Base-by-base conservation (phyloP, 2,797 vertebrate genomes). In the Xerus rutilus region DNA sequence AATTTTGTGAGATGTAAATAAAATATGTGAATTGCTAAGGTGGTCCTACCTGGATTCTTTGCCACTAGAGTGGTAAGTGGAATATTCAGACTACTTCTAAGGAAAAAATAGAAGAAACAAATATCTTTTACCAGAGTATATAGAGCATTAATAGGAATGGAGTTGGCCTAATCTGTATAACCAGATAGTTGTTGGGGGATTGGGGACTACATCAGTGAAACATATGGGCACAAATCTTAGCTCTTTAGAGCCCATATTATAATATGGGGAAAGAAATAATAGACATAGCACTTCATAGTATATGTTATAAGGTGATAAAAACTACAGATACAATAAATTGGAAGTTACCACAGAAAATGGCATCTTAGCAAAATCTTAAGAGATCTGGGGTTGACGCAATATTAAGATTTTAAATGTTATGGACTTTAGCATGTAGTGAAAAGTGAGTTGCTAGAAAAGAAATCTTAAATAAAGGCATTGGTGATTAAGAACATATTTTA, bases 1-100 rank as follows among this genome's bases (percentile, higher is more conserved):
- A n/a, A 12, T 65, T 87, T 77, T 88, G 17, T 65, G 77, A 67
- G 20, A 94, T 28, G 10, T 30, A 95, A 93, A 72, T 39, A 95
- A 93, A 72, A 88, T 62, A 84, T 49, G 21, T 72, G 9, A 85
- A 81, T 77, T 91, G 69, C 65, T 86, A 72, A 47, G 0, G 3
- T 77, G 32, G 7, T 77, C n/a, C 49, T 89, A 72, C 17, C 57
- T 82, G 35, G 21, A 90, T n/a, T 59, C n/a, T 83, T 43, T 32
- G 86, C 21, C 14, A 49, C 3, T 72, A 94, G 7, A 72, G 30
- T 84, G 47, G 85, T 35, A 79, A 3, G 70, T 70, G 28, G 65
- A 86, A 25, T 52, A 93, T 67, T 39, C 59, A 52, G 64, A 69
- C 72, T 59, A 92, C 5, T 86, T 92, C 23, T 49, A 25, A 30